Percentiles rank a stretch among this genome's conserved stretches.
Evolutionary conservation across 2,797 vertebrate genomes (phyloP).

Genomic region (Mastacembelus armatus): DNA sequence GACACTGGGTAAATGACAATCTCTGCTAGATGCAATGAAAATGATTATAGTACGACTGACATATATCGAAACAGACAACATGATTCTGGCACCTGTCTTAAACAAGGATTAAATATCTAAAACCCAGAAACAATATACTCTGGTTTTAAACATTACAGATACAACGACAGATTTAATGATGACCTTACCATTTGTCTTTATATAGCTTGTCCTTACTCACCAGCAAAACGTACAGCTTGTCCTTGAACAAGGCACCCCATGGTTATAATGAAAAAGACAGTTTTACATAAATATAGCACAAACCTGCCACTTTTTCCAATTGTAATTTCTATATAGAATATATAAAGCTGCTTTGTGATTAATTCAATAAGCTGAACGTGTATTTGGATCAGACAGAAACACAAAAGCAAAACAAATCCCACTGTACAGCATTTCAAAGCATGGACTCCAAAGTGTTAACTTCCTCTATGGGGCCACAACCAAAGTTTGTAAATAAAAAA

Average conservation of each 20-base stretch:
- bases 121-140: constrained; percentile 71
- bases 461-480: constrained; percentile 66
- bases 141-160: constrained; percentile 76
- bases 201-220: constrained; percentile 75
- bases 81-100: constrained; percentile 70
- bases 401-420: constrained; percentile 14
- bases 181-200: constrained; percentile 84
- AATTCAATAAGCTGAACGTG: constrained; percentile 14
- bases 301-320: constrained; percentile 28
- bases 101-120: constrained; percentile 82
- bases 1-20: constrained; percentile 86
- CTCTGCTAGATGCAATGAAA: constrained; percentile 83
- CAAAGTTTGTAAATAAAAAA: constrained; percentile 81
- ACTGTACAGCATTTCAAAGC: constrained; percentile 5
- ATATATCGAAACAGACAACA: constrained; percentile 78
- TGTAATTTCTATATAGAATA: constrained; percentile 27
- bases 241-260: constrained; percentile 71
- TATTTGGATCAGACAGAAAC: constrained; percentile 6
- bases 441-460: constrained; percentile 66
- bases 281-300: constrained; percentile 18
- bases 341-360: constrained; percentile 22
- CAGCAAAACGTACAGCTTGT: constrained; percentile 62
- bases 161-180: constrained; percentile 79
- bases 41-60: constrained; percentile 80
- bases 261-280: constrained; percentile 56